Conservation (phyloP, 2,888 invertebrate genomes). For the Panzeria rudis region DNA sequence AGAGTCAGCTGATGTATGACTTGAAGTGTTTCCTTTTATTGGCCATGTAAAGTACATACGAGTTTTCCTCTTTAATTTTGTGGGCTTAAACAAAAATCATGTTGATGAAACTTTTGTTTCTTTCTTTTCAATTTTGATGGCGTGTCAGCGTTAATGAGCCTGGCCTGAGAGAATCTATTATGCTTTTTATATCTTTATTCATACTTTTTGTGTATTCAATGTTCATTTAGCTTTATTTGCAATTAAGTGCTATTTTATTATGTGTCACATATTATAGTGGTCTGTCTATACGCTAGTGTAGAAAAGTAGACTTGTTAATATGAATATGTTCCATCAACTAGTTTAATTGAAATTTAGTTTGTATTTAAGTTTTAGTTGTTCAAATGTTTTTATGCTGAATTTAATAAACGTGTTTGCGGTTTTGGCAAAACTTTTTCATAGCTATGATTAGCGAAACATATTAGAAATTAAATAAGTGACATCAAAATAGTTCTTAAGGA, state of each 20-base stretch:
- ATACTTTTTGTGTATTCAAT: conserved; percentile 74
- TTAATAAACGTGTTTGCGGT: conserved; percentile 48
- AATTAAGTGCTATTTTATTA: conserved; percentile 80
- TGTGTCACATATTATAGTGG: conserved; percentile 75
- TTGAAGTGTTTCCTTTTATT: conserved; percentile 53
- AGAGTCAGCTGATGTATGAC: conserved; percentile 60
- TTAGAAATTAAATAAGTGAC: not conserved
- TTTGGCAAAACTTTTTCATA: conserved; percentile 3
- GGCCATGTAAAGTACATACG: conserved; percentile 38
- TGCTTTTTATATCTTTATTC: conserved; percentile 31
- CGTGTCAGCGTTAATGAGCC: conserved; percentile 82
- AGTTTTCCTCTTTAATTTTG: conserved; percentile 58
- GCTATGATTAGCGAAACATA: not conserved
- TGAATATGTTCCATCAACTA: conserved; percentile 61
- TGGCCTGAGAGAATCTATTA: conserved; percentile 32
- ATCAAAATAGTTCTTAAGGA: not conserved
- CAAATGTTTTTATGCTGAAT: not conserved
- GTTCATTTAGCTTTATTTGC: conserved; percentile 76
- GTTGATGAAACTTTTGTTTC: conserved; percentile 69
- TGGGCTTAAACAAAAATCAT: conserved; percentile 59
- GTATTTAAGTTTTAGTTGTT: conserved; percentile 26
- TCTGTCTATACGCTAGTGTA: conserved; percentile 29
- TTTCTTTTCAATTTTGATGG: conserved; percentile 77
- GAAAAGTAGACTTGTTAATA: conserved; percentile 54
- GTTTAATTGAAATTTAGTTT: conserved; percentile 67